A percentile compares a stretch with the other conserved stretches of the same genome.
Evolutionary conservation across 2,797 vertebrate species (phyloP).

Genomic region (Lepus townsendii): DNA sequence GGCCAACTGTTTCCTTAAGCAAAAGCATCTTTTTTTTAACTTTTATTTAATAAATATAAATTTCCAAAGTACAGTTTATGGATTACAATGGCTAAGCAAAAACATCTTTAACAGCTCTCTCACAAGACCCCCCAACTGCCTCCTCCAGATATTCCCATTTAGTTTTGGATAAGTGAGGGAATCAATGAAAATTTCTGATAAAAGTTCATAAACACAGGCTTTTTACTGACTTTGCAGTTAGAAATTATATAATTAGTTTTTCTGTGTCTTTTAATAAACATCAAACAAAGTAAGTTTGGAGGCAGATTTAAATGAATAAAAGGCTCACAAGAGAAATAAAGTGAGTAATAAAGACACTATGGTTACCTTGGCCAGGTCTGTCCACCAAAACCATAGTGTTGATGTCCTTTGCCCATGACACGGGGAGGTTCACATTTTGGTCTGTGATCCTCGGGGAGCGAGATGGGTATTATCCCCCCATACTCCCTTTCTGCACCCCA

Average conservation of each 20-base stretch:
- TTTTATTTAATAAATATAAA: no score
- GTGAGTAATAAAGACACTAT: not conserved
- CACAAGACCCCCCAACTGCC: no score
- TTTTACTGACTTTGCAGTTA: constrained; percentile 50
- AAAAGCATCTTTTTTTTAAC: constrained; percentile 26
- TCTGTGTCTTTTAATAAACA: constrained; percentile 54
- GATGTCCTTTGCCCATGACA: constrained; percentile 84
- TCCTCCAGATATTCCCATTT: not conserved
- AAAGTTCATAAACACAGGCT: not conserved
- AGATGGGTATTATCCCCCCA: constrained; percentile 43
- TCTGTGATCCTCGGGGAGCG: constrained; percentile 80
- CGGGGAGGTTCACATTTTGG: constrained; percentile 74
- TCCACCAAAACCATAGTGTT: constrained; percentile 84
- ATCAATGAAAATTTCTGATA: constrained; percentile 65
- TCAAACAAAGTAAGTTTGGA: constrained; percentile 2
- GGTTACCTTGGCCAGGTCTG: constrained; percentile 83
- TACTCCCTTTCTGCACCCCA: constrained; percentile 81
- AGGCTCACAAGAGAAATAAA: not conserved
- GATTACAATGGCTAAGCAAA: not conserved
- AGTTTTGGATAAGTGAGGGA: constrained; percentile 51
- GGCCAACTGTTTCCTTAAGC: constrained; percentile 35
- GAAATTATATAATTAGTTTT: constrained; percentile 46
- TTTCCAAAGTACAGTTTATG: no score
- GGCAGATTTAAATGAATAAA: constrained; percentile 15
- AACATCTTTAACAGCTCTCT: constrained; percentile 21